A percentile compares a stretch with the other conserved stretches of the same genome.
Conservation (phyloP, 2,888 invertebrate species). For the Horisme vitalbata region DNA sequence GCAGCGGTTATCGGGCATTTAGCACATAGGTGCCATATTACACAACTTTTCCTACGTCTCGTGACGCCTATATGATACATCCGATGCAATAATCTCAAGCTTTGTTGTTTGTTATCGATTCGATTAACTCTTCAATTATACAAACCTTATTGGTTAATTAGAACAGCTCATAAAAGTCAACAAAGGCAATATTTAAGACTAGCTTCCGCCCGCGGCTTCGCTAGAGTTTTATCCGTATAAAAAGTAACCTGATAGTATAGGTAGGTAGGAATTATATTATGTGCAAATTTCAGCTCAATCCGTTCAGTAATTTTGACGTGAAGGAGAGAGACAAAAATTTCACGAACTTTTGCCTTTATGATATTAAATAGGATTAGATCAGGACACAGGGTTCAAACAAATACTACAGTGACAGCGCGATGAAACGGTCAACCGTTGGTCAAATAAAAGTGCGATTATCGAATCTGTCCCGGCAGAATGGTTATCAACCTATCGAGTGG, state of each 20-base stretch:
- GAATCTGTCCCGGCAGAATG: slow-evolving; percentile 32
- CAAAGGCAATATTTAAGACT: background rate
- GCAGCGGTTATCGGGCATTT: slow-evolving; percentile 52
- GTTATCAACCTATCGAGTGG: slow-evolving; percentile 44
- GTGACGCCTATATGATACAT: slow-evolving; percentile 40
- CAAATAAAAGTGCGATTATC: slow-evolving; percentile 34
- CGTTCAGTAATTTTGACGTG: too few species aligned
- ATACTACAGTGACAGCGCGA: slow-evolving; percentile 15
- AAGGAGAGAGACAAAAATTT: too few species aligned
- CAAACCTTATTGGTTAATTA: background rate
- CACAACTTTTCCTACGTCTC: slow-evolving; percentile 56
- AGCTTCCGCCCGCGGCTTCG: too few species aligned
- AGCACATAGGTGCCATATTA: slow-evolving; percentile 68
- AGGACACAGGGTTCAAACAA: too few species aligned
- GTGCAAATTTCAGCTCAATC: too few species aligned
- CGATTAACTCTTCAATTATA: background rate
- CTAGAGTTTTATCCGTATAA: too few species aligned
- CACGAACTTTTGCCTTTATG: too few species aligned
- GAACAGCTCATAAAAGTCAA: too few species aligned
- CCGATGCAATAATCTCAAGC: slow-evolving; percentile 14
- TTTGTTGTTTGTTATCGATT: slow-evolving; percentile 3
- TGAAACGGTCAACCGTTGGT: slow-evolving; percentile 25
- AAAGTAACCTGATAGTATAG: too few species aligned
- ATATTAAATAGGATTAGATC: too few species aligned
- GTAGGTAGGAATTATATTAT: too few species aligned